Evolutionary conservation across 2,113 vertebrate species (phyloP), one percentile per base, ranked within the genome.

Genomic region (Donacobius atricapilla): DNA sequence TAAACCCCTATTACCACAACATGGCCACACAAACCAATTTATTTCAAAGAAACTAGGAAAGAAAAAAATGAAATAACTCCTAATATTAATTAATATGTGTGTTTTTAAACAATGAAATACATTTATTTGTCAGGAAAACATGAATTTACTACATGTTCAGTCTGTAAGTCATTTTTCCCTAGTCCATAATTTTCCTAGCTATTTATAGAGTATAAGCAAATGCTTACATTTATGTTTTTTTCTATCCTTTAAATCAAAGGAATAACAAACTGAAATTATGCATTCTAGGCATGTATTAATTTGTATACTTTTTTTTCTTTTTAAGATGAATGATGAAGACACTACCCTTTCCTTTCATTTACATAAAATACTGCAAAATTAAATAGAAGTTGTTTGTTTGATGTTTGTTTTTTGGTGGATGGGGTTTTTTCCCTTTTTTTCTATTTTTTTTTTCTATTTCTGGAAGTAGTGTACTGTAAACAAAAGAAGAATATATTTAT

Each of bases 401-500:
- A 68, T 79, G 18, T 39, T 92, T 80, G 35, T 14, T 63, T 61
- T 69, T 31, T 31, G 4, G 4, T 35, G 25, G 5, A 24, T 68
- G 15, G 13, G 10, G 2, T 21, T 22, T 53, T 8, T 22, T 20
- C 1, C 30, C 9, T 6, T 3, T 33, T 5, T 23, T 28, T 6
- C 5, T 1, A 0, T 2, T 17, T 33, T 70, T 28, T 39, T 56
- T 13, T 44, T 11, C 6, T 86, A 15, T 83, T 94, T 93, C 54
- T 92, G 35, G 25, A 70, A 95, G 63, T 70, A 77, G 33, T 68
- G 48, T 83, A 63, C 23, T 31, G 48, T 48, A 90, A 93, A 95
- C 47, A 94, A 87, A 93, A 58, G 14, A 88, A n/a, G 70, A 79
- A 94, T 89, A 20, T 83, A 80, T 96, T 97, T 96, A 68, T 94